Base-by-base conservation (phyloP, 1,140 invertebrate species). In the Agrilus planipennis region DNA sequence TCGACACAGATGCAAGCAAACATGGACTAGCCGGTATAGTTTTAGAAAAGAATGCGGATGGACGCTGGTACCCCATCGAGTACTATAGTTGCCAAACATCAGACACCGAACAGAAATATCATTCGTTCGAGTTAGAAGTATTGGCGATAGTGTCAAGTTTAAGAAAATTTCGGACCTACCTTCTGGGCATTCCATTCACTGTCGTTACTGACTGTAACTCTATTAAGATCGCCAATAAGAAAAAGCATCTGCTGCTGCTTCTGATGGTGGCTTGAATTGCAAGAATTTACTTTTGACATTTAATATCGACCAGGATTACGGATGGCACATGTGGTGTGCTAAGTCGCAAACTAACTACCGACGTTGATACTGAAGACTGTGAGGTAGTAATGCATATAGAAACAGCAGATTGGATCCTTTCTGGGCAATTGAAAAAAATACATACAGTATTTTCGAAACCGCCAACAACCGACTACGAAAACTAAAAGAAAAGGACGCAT, bases 101-200 rank as follows among this genome's bases (percentile, higher is more conserved):
- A 4, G 34, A 40, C 17, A 45, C 47, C 18, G 69, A 75, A 51
- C 46, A 34, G 10, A 54, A 62, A n/a, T 69, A 65, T 39, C 48
- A 53, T 10, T 55, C 53, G 16, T 61, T 57, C 10, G 65, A 71
- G 43, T 43, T 63, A 20, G 67, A 71, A 54, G 58, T 55, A 7
- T 39, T 72, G 2, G 64, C 65, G 3, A 52, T 71, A n/a, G 52
- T 71, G 2, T 57, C 60, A 46, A 61, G 62, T 1, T 52, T 73
- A 4, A 53, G 60, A 45, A 52, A 60, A 29, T 70, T 70, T 46
- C 44, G 55, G 5, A 45, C 58, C 22, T 73, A 64, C 52, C 46
- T 73, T 9, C n/a, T n/a, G n/a, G n/a, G n/a, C n/a, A n/a, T n/a
- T n/a, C n/a, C n/a, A n/a, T n/a, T 74, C 39, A 64, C 46, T 11